phyloP scores from a whole-genome alignment of 2,797 vertebrate genomes.

The Pygocentrus nattereri region DNA sequence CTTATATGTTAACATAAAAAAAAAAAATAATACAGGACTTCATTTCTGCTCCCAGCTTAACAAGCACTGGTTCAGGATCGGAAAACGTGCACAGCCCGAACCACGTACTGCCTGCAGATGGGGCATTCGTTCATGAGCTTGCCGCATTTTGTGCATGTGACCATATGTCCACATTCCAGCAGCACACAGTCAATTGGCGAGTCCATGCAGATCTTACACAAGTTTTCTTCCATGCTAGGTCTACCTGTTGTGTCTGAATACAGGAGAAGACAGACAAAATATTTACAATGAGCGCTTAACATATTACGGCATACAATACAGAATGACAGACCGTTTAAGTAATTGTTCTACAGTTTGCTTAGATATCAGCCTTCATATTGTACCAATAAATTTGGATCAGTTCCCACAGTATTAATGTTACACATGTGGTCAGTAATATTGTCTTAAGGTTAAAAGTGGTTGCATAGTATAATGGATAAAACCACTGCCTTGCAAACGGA shows the following conservation, averaged over 20 bases:
- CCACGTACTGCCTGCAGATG: constrained; percentile 93
- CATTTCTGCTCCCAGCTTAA: not conserved
- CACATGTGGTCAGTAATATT: no score
- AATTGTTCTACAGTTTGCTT: not conserved
- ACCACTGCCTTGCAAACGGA: no score
- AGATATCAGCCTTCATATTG: not conserved
- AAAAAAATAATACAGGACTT: not conserved
- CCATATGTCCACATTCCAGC: constrained; percentile 96
- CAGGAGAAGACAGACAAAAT: not conserved
- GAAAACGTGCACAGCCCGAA: constrained; percentile 94
- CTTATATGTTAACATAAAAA: not conserved
- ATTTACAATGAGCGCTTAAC: not conserved
- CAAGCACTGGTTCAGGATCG: constrained; percentile 78
- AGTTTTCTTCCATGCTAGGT: constrained; percentile 81
- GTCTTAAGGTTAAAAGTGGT: no score
- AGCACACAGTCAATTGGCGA: constrained; percentile 93
- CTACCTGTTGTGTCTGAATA: constrained; percentile 65
- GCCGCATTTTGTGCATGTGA: constrained; percentile 96
- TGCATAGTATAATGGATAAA: no score
- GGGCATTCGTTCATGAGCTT: constrained; percentile 96
- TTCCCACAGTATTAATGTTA: no score
- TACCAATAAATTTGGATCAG: no score
- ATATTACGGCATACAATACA: not conserved
- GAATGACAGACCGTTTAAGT: not conserved
- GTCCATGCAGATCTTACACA: constrained; percentile 97